Conservation (phyloP, 92 coral and sea anemone genomes). For the Parazoanthus atlanticus region DNA sequence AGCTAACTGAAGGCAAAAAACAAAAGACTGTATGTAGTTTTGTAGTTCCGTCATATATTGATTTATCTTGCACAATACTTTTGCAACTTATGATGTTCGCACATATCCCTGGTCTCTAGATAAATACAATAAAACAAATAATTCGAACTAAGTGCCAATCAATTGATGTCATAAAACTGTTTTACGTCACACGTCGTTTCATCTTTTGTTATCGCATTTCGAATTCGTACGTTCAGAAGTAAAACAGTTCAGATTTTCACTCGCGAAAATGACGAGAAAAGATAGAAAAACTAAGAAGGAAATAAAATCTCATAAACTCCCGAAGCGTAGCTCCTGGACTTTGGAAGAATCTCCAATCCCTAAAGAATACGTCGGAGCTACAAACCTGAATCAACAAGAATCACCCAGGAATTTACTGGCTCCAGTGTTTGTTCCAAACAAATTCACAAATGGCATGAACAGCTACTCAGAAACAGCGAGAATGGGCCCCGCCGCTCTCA, state of each 20-base stretch:
- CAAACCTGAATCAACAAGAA: not conserved
- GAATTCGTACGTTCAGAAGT: too few species aligned
- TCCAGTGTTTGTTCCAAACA: conserved; percentile 77
- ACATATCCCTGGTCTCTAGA: too few species aligned
- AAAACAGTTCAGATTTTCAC: not conserved
- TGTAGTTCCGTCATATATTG: too few species aligned
- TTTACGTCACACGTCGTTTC: too few species aligned
- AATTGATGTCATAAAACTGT: too few species aligned
- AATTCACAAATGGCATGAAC: conserved; percentile 53
- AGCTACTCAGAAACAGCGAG: conserved; percentile 30
- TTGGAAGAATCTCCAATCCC: not conserved
- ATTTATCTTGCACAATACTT: too few species aligned
- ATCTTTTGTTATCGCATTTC: not conserved
- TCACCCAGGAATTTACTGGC: conserved; percentile 36
- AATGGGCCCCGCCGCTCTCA: conserved; percentile 9
- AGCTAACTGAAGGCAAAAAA: too few species aligned
- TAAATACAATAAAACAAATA: too few species aligned
- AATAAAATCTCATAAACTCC: not conserved
- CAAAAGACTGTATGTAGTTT: too few species aligned
- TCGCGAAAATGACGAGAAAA: too few species aligned
- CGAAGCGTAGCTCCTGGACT: not conserved
- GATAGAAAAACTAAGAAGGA: not conserved
- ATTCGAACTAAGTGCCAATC: too few species aligned
- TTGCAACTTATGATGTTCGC: too few species aligned
- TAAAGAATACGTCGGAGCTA: not conserved